Evolutionary conservation across 2,888 invertebrate species (phyloP).

Genomic region (Mythimna ferrago): DNA sequence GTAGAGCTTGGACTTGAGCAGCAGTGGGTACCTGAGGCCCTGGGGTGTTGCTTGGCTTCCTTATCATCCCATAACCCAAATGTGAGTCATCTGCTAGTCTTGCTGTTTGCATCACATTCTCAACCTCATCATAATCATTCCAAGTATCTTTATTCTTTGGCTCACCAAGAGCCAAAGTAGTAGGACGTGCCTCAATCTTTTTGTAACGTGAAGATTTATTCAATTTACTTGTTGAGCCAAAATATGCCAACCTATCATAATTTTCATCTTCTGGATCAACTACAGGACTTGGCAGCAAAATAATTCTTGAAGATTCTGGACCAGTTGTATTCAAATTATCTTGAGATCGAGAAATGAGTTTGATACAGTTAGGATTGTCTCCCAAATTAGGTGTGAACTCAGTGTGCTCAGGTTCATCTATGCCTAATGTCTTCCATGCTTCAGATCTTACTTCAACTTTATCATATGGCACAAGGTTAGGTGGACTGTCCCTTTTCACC

Average conservation of each 20-base stretch:
- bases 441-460: constrained; percentile 94
- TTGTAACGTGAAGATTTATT: constrained; percentile 92
- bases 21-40: constrained; percentile 89
- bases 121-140: constrained; percentile 95
- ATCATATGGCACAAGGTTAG: constrained; percentile 91
- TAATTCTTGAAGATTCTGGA: constrained; percentile 89
- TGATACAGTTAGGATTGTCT: constrained; percentile 87
- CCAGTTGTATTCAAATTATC: constrained; percentile 86
- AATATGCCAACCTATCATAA: constrained; percentile 95
- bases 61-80: constrained; percentile 94
- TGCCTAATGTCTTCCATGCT: constrained; percentile 95
- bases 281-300: constrained; percentile 87
- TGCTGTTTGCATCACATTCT: constrained; percentile 92
- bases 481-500: constrained; percentile 86
- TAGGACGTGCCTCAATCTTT: constrained; percentile 92
- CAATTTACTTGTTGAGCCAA: constrained; percentile 94
- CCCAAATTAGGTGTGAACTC: constrained; percentile 90
- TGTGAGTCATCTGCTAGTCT: constrained; percentile 95
- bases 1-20: constrained; percentile 87
- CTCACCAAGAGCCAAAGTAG: constrained; percentile 85
- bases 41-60: constrained; percentile 91
- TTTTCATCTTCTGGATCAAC: constrained; percentile 90
- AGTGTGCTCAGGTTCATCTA: constrained; percentile 93
- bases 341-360: constrained; percentile 88
- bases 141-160: constrained; percentile 89